These are phyloP conservation scores for Cathartes aura DNA, from an alignment of 2,113 vertebrate species.

Conservation along the genomic window DNA sequence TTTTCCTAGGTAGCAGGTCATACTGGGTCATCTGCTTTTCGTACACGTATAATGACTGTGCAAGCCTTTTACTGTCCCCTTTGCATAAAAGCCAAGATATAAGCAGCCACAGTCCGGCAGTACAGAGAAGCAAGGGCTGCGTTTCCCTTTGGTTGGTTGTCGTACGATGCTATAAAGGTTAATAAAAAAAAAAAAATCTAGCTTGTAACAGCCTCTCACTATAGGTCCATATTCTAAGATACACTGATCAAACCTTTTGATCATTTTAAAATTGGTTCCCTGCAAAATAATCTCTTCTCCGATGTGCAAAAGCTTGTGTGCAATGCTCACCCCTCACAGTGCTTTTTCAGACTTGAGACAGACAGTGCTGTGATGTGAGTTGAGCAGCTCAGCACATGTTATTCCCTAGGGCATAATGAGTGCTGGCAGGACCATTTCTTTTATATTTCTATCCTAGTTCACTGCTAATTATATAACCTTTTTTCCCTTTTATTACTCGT, in stretches of 20 bases:
- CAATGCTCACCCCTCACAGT: background rate
- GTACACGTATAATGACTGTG: background rate
- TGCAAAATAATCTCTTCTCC: background rate
- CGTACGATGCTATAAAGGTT: background rate
- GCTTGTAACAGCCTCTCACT: background rate
- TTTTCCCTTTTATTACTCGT: background rate
- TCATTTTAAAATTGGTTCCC: background rate
- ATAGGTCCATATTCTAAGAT: background rate
- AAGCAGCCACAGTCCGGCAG: background rate
- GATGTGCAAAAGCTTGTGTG: background rate
- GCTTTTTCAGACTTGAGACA: background rate
- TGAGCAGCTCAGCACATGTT: constrained; percentile 19
- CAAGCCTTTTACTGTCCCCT: background rate
- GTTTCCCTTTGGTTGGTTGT: background rate
- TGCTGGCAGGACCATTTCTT: constrained; percentile 4
- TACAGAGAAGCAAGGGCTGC: background rate
- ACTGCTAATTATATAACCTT: constrained; percentile 38
- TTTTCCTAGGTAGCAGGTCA: background rate
- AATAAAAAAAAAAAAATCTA: background rate
- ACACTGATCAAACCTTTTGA: background rate
- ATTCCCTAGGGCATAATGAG: background rate
- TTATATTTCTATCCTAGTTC: background rate
- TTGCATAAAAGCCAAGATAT: background rate
- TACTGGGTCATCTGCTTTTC: background rate
- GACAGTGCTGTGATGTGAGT: background rate